Evolutionary conservation across 1,140 invertebrate species (phyloP).

Genomic region (Ips typographus): DNA sequence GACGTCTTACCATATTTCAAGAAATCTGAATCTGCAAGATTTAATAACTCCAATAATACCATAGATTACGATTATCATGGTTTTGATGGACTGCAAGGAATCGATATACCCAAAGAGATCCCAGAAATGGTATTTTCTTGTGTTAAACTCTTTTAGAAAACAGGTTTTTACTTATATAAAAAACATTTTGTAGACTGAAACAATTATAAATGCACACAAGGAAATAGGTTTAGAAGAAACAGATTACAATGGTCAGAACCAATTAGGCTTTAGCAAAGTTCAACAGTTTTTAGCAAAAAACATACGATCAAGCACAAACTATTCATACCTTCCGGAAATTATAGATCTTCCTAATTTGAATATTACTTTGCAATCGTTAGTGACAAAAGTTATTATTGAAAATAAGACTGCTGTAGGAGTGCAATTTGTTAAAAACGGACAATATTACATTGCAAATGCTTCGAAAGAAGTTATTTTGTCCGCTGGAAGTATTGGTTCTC

Average conservation of each 20-base stretch:
- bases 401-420: slow-evolving; percentile 70
- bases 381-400: slow-evolving; percentile 64
- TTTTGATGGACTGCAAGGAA: slow-evolving; percentile 15
- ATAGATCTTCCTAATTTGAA: slow-evolving; percentile 30
- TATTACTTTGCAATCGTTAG: slow-evolving; percentile 59
- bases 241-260: slow-evolving; percentile 37
- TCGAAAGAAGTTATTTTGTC: slow-evolving; percentile 74
- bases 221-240: slow-evolving; percentile 17
- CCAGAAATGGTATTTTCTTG: neutral
- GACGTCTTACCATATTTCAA: slow-evolving; percentile 41
- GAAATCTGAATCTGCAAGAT: slow-evolving; percentile 46
- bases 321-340: slow-evolving; percentile 26
- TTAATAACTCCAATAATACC: slow-evolving; percentile 8
- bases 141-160: neutral
- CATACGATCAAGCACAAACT: slow-evolving; percentile 42
- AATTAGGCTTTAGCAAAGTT: slow-evolving; percentile 40
- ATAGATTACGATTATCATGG: slow-evolving; percentile 27
- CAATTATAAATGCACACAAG: slow-evolving; percentile 40
- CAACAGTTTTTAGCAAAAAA: slow-evolving; percentile 27
- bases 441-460: slow-evolving; percentile 53
- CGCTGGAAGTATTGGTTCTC: slow-evolving; percentile 72
- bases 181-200: neutral
- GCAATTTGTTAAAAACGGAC: slow-evolving; percentile 62
- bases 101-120: slow-evolving; percentile 14
- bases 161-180: slow-evolving; percentile 4